Conservation (phyloP, 2,113 vertebrate genomes). For the Brachyhypopomus gauderio region DNA sequence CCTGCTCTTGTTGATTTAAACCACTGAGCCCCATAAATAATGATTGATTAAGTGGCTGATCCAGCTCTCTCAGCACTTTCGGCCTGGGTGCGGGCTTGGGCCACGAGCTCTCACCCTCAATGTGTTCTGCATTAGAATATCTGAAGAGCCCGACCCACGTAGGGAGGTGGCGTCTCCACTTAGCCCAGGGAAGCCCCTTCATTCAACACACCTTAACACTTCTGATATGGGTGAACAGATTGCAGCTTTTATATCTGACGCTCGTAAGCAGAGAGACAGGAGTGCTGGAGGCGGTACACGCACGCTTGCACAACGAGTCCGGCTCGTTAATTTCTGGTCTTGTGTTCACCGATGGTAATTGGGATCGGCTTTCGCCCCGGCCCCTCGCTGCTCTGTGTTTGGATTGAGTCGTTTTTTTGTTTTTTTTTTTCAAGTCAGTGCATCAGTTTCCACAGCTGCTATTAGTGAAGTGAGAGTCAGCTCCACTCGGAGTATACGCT, state of each 20-base stretch:
- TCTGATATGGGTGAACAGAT: constrained; percentile 18
- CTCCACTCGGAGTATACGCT: constrained; percentile 43
- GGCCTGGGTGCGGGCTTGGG: constrained; percentile 53
- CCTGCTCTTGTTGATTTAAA: constrained; percentile 70
- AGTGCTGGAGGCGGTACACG: neutral
- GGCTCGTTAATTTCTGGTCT: constrained; percentile 39
- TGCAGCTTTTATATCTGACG: constrained; percentile 2
- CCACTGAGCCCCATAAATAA: constrained; percentile 69
- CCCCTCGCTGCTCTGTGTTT: constrained; percentile 35
- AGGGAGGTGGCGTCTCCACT: constrained; percentile 28
- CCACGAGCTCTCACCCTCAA: constrained; percentile 47
- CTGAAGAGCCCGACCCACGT: constrained; percentile 59
- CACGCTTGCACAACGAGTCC: constrained; percentile 29
- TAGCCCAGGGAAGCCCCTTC: constrained; percentile 28
- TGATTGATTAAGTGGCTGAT: constrained; percentile 67
- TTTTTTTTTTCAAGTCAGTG: constrained; percentile 42
- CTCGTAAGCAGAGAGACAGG: neutral
- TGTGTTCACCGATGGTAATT: constrained; percentile 34
- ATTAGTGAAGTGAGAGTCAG: constrained; percentile 42
- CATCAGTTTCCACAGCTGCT: constrained; percentile 44
- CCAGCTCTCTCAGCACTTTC: constrained; percentile 59
- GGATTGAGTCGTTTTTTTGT: constrained; percentile 17
- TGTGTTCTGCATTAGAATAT: constrained; percentile 72
- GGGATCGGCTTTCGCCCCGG: constrained; percentile 20
- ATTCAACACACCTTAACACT: constrained; percentile 57